These are phyloP conservation scores for Anniella stebbinsi DNA, from an alignment of 2,797 vertebrate species.

Conservation along the genomic window DNA sequence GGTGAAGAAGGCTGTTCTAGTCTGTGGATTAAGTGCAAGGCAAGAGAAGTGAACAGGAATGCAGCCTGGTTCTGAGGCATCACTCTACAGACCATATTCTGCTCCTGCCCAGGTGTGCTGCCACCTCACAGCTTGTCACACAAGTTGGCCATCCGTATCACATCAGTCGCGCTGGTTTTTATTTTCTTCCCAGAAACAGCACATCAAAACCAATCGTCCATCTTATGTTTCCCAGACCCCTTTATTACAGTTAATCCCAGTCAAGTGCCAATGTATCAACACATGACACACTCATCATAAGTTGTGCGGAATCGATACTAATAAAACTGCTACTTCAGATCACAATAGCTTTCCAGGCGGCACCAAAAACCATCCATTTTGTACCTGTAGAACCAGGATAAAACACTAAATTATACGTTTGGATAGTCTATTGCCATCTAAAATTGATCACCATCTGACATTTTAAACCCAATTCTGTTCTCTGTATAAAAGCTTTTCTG, in stretches of 20 bases:
- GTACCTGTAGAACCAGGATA: conserved; percentile 7
- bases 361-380: neutral
- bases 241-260: neutral
- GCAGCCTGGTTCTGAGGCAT: too few relatives aligned
- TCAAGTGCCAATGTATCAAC: conserved; percentile 12
- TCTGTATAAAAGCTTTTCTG: neutral
- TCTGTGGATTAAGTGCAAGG: neutral
- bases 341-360: neutral
- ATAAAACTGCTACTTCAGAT: conserved; percentile 42
- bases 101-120: neutral
- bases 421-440: neutral
- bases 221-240: neutral
- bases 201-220: neutral
- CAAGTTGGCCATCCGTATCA: neutral
- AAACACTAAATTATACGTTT: conserved; percentile 29
- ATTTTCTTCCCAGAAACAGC: neutral
- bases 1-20: neutral
- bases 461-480: conserved; percentile 14
- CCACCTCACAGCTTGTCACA: neutral
- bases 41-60: neutral
- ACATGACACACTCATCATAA: neutral
- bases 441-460: neutral
- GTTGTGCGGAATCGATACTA: conserved; percentile 26
- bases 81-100: neutral
- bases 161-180: neutral